A percentile compares a stretch with the other conserved stretches of the same genome.
Evolutionary conservation across 2,113 vertebrate species (phyloP).

Genomic region (Epinephelus fuscoguttatus): DNA sequence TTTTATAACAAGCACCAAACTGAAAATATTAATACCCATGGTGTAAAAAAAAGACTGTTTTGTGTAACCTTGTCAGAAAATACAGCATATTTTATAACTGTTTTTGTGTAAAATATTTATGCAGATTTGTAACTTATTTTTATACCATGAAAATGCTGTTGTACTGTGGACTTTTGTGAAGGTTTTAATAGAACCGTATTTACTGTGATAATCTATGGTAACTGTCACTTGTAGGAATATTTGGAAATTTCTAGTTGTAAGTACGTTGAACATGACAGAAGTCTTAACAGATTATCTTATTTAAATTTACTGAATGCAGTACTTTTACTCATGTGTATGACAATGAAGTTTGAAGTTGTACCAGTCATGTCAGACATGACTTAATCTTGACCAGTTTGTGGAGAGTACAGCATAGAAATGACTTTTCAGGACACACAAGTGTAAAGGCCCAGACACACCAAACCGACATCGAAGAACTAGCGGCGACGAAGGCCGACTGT

Average conservation of each 20-base stretch:
- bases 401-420: background rate
- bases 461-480: too few species aligned
- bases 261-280: conserved; percentile 40
- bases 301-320: conserved; percentile 65
- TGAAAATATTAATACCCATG: conserved; percentile 38
- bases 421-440: conserved; percentile 31
- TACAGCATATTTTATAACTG: conserved; percentile 73
- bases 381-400: conserved; percentile 17
- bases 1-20: conserved; percentile 51
- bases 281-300: conserved; percentile 55
- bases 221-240: conserved; percentile 47
- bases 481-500: too few species aligned
- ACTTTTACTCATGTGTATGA: conserved; percentile 44
- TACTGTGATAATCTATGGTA: conserved; percentile 68
- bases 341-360: conserved; percentile 27
- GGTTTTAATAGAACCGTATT: conserved; percentile 63
- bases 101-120: conserved; percentile 92
- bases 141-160: conserved; percentile 89
- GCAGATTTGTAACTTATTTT: conserved; percentile 99
- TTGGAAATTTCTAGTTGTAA: conserved; percentile 50
- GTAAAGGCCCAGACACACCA: background rate
- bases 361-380: conserved; percentile 23
- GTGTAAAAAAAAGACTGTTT: conserved; percentile 47
- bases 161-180: conserved; percentile 88
- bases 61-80: conserved; percentile 62